These are phyloP conservation scores for Drosophila athabasca DNA, from an alignment of 1,140 invertebrate genomes.

Conservation along the genomic window DNA sequence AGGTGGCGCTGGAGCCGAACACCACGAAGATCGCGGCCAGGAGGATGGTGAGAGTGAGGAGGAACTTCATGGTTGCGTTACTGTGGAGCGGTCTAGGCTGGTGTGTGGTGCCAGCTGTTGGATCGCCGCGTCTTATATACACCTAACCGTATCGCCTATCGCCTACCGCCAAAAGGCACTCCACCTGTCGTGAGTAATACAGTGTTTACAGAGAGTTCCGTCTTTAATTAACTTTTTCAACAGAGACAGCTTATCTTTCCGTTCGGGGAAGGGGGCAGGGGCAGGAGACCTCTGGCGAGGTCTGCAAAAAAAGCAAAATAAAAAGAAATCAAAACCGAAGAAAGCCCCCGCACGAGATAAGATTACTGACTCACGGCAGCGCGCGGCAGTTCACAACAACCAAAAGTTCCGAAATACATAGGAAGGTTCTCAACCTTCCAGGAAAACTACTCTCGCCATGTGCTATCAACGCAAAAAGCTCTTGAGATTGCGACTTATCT, in stretches of 20 bases:
- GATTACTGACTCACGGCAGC: constrained; percentile 46
- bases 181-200: constrained; percentile 25
- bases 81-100: constrained; percentile 9
- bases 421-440: constrained; percentile 5
- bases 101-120: constrained; percentile 21
- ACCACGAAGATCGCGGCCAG: constrained; percentile 56
- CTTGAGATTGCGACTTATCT: neutral
- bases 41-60: constrained; percentile 56
- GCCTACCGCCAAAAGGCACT: neutral
- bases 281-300: neutral
- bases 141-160: no score
- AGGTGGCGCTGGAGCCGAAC: constrained; percentile 57
- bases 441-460: constrained; percentile 28
- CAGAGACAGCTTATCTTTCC: constrained; percentile 29
- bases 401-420: constrained; percentile 14
- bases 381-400: constrained; percentile 4
- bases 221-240: constrained; percentile 51
- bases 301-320: constrained; percentile 17
- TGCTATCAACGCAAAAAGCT: constrained; percentile 22
- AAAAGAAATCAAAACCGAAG: constrained; percentile 37
- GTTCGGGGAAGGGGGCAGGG: no score
- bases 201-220: constrained; percentile 37
- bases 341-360: constrained; percentile 43
- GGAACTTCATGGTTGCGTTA: constrained; percentile 48
- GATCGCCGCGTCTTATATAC: constrained; percentile 43